Percentiles rank a stretch among this genome's conserved stretches.
Conservation (phyloP, 2,797 vertebrate species). For the Botia almorhae region DNA sequence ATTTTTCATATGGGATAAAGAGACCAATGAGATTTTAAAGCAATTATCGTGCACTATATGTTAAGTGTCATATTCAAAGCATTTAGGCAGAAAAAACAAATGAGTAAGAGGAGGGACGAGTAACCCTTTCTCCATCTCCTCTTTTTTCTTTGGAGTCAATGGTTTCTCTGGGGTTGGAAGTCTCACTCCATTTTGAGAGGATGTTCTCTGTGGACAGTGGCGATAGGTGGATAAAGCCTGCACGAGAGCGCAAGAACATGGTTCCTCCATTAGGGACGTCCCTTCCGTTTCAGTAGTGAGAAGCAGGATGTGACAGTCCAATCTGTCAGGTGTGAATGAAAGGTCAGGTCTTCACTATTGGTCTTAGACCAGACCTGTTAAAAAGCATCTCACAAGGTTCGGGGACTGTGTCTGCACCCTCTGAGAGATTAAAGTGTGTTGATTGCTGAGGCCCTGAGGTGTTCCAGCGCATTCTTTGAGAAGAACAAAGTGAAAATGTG, state of each 20-base stretch:
- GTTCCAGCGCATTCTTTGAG: too few species aligned
- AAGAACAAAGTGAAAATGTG: slow-evolving; percentile 10
- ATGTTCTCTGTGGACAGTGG: slow-evolving; percentile 6
- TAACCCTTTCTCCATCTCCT: not conserved
- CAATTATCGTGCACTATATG: slow-evolving; percentile 37
- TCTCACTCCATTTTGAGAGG: not conserved
- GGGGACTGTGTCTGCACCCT: slow-evolving; percentile 4
- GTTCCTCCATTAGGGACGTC: slow-evolving; percentile 50
- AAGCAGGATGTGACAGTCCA: slow-evolving; percentile 35
- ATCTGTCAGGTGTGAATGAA: slow-evolving; percentile 38
- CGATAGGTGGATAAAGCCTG: slow-evolving; percentile 23
- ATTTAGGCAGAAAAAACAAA: slow-evolving; percentile 22
- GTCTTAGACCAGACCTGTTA: not conserved
- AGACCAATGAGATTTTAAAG: slow-evolving; percentile 38
- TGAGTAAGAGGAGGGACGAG: not conserved
- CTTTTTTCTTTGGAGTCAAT: not conserved
- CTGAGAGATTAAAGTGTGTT: slow-evolving; percentile 20
- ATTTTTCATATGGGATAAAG: slow-evolving; percentile 26
- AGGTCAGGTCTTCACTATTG: not conserved
- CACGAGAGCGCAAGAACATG: slow-evolving; percentile 34
- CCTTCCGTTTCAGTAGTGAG: slow-evolving; percentile 16
- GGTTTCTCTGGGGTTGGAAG: not conserved
- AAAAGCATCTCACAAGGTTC: slow-evolving; percentile 21
- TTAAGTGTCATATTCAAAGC: slow-evolving; percentile 33
- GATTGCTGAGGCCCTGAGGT: slow-evolving; percentile 14